Evolutionary conservation across 2,113 vertebrate species (phyloP).

Genomic region (Pelvicachromis taeniatus): DNA sequence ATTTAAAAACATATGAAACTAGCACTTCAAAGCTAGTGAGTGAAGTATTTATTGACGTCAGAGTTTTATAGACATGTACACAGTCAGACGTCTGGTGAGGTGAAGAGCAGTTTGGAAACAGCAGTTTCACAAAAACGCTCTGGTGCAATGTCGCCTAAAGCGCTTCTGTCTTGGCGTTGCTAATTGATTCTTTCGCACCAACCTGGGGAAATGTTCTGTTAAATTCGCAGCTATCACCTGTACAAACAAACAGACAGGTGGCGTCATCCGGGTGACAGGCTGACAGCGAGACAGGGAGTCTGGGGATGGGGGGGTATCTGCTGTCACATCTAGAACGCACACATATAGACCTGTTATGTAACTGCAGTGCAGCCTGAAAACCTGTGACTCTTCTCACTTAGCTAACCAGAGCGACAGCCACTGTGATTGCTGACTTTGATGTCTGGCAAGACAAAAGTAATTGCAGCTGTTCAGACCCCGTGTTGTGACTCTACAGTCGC

Average conservation of each 20-base stretch:
- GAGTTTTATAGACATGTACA: background rate
- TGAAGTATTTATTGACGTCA: background rate
- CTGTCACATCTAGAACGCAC: conserved; percentile 27
- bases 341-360: conserved; percentile 31
- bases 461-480: background rate
- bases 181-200: background rate
- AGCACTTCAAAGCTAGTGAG: background rate
- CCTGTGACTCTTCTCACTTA: background rate
- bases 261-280: conserved; percentile 23
- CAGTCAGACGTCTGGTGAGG: background rate
- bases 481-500: background rate
- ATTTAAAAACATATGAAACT: background rate
- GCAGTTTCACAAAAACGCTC: background rate
- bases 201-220: background rate
- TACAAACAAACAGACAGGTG: conserved; percentile 38
- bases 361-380: background rate
- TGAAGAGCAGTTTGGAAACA: background rate
- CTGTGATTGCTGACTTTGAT: conserved; percentile 12
- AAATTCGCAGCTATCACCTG: conserved; percentile 28
- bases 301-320: background rate
- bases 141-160: background rate
- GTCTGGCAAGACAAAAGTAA: conserved; percentile 6
- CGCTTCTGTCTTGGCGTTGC: background rate
- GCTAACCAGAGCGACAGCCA: conserved; percentile 7
- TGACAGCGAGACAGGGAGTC: conserved; percentile 39